These are phyloP conservation scores for Drosophila rubida DNA, from an alignment of 2,888 invertebrate genomes.

Conservation along the genomic window DNA sequence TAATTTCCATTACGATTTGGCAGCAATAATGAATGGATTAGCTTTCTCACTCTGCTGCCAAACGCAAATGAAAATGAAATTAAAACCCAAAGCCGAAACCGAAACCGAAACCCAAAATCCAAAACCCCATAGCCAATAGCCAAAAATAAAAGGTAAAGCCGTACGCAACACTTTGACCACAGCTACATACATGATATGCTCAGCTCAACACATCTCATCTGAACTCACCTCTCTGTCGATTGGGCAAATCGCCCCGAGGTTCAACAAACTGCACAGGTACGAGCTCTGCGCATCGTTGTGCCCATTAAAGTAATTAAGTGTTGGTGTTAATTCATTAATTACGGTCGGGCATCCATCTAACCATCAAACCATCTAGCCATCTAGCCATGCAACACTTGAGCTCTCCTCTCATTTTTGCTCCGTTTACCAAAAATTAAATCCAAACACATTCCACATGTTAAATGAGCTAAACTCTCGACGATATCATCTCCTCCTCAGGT, in stretches of 20 bases:
- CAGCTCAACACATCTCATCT: background rate
- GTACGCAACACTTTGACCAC: conserved; percentile 34
- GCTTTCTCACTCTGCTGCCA: conserved; percentile 32
- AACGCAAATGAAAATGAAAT: conserved; percentile 41
- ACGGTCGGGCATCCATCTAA: conserved; percentile 31
- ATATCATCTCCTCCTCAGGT: conserved; percentile 14
- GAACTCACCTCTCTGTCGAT: conserved; percentile 2
- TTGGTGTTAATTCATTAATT: conserved; percentile 81
- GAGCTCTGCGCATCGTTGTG: conserved; percentile 30
- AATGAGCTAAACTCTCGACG: conserved; percentile 26
- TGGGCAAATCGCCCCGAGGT: conserved; percentile 53
- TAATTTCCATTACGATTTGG: conserved; percentile 48
- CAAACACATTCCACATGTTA: conserved; percentile 2
- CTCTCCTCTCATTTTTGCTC: background rate
- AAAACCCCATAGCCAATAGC: conserved; percentile 24
- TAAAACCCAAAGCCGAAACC: background rate
- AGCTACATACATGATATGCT: conserved; percentile 6
- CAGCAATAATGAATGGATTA: conserved; percentile 22
- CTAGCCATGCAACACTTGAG: background rate
- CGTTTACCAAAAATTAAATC: conserved; percentile 3
- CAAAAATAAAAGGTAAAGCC: conserved; percentile 6
- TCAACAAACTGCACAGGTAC: conserved; percentile 56
- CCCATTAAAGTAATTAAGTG: conserved; percentile 73
- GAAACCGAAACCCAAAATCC: conserved; percentile 16
- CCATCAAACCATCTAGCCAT: conserved; percentile 17